Evolutionary conservation across 2,888 invertebrate genomes (phyloP), one percentile per base, ranked within the genome.

Genomic region (Orthosia incerta): DNA sequence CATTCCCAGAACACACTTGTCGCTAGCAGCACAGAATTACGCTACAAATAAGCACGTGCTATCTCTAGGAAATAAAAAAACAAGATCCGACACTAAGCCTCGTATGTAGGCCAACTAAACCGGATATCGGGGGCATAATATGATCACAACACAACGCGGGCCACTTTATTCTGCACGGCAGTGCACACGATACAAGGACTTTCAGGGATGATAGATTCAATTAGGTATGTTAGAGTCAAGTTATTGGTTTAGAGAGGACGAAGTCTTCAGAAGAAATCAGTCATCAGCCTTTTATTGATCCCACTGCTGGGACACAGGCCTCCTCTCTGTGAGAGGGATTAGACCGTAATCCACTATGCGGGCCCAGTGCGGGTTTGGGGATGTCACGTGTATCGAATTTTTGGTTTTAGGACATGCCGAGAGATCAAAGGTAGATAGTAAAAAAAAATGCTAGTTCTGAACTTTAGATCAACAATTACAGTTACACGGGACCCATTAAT

Each of bases 111-210:
- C 11, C 79, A 82, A 26, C 46, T 67, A 39, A 55, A 76, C 39
- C 60, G 79, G 79, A 71, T 79, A 79, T 64, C 51, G 20, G 57
- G 18, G 48, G 66, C 65, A 70, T 46, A 67, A 70, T 46, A 67
- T 39, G 77, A 76, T 71, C 79, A 67, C 71, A 82, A 71, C 79
- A 67, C 71, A 82, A 71, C 56, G 61, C 9, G 23, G 48, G 61
- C 51, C 67, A 64, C 67, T 82, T 80, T 71, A 76, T 82, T 68
- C 66, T 71, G 71, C 64, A 76, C 69, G 61, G 45, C 51, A 59
- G 51, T 57, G 64, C 51, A 60, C 23, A 51, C 7, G 20, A 39
- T 26, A 45, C 53, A 46, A 26, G 50, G 23, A 59, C 31, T 53
- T 23, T 55, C 53, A 57, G 51, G 23, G 39, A 13, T 63, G 63